Conservation (phyloP, 1,140 invertebrate genomes). For the Papilio aristodemus region DNA sequence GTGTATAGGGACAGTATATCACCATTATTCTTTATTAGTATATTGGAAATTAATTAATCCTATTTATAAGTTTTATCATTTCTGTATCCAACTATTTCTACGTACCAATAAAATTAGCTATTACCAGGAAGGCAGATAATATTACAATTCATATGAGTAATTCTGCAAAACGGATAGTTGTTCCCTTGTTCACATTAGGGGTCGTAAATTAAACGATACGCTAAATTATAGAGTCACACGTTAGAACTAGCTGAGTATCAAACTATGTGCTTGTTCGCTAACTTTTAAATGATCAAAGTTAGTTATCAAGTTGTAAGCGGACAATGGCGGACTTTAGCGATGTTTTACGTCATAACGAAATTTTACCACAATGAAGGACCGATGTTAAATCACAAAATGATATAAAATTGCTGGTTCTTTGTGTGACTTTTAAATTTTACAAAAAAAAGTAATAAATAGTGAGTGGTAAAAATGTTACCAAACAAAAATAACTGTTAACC, state of each 20-base stretch:
- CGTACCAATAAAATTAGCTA: neutral
- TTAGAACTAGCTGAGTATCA: neutral
- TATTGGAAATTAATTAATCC: too few relatives aligned
- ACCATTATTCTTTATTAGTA: too few relatives aligned
- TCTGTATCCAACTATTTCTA: too few relatives aligned
- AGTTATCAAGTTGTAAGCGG: slow-evolving; percentile 4
- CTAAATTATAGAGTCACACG: slow-evolving; percentile 9
- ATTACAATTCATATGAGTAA: neutral
- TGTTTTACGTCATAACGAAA: slow-evolving; percentile 11
- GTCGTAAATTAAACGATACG: slow-evolving; percentile 1
- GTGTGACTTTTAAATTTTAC: too few relatives aligned
- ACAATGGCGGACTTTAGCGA: slow-evolving; percentile 8
- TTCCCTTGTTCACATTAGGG: neutral
- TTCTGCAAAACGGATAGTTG: too few relatives aligned
- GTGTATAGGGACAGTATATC: too few relatives aligned
- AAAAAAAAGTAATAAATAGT: too few relatives aligned
- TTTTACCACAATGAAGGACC: neutral
- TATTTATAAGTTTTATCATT: too few relatives aligned
- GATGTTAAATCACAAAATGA: neutral
- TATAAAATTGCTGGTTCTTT: too few relatives aligned
- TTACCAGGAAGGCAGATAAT: neutral
- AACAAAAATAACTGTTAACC: too few relatives aligned
- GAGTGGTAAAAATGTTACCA: too few relatives aligned
- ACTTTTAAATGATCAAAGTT: slow-evolving; percentile 13
- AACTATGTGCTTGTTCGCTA: slow-evolving; percentile 6